These are phyloP conservation scores for Paramacrobiotus metropolitanus DNA, from an alignment of 1,140 invertebrate species.

Conservation along the genomic window DNA sequence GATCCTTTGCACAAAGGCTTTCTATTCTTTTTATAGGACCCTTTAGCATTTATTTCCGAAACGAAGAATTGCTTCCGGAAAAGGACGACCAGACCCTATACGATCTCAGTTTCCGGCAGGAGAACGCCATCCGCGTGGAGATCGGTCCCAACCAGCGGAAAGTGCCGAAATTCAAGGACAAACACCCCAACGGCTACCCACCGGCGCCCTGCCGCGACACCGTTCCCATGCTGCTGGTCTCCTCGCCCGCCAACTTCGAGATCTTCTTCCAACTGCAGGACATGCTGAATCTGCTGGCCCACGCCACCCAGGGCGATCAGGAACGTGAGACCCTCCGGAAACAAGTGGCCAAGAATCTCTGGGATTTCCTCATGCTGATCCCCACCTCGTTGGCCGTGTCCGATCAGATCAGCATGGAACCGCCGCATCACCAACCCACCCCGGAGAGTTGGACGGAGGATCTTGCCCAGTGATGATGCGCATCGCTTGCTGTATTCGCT, in stretches of 20 bases:
- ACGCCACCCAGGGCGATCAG: neutral
- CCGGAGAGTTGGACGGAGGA: neutral
- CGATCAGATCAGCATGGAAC: constrained; percentile 18
- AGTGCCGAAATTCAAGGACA: neutral
- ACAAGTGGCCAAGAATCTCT: constrained; percentile 26
- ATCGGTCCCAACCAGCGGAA: neutral
- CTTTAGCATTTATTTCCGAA: no score
- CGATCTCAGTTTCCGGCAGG: neutral
- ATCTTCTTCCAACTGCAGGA: neutral
- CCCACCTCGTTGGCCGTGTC: constrained; percentile 63
- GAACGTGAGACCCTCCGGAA: neutral
- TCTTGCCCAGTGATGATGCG: neutral
- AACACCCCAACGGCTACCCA: neutral
- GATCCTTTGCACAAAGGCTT: no score
- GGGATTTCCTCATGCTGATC: constrained; percentile 72
- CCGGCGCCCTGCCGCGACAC: neutral
- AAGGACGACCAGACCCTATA: neutral
- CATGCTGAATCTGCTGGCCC: neutral
- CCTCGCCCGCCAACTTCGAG: neutral
- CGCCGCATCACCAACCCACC: neutral
- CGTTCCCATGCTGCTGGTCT: neutral
- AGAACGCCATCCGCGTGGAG: neutral
- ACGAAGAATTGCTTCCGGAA: neutral
- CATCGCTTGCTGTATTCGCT: neutral
- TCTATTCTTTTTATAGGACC: no score